phyloP scores from a whole-genome alignment of 2,113 vertebrate genomes.

The Macaca mulatta region DNA sequence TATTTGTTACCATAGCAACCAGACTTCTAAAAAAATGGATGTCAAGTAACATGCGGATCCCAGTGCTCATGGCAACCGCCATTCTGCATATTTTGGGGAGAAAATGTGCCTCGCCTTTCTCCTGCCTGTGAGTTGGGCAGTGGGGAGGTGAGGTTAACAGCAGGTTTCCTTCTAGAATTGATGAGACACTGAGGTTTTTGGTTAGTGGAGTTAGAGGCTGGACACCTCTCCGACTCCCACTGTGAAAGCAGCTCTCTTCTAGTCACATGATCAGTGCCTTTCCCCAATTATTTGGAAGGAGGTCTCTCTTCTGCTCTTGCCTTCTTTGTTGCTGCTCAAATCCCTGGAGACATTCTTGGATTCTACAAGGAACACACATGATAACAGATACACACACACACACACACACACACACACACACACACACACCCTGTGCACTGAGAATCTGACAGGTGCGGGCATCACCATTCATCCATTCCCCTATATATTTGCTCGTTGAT shows the following conservation, averaged over 20 bases:
- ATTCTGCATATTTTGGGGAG: slow-evolving; percentile 58
- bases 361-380: neutral
- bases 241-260: neutral
- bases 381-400: no score
- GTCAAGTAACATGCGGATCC: slow-evolving; percentile 57
- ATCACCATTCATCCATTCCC: no score
- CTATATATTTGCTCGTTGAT: neutral
- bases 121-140: slow-evolving; percentile 23
- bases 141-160: neutral
- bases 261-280: neutral
- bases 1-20: slow-evolving; percentile 67
- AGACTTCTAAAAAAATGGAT: slow-evolving; percentile 65
- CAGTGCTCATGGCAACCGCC: slow-evolving; percentile 74
- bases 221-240: no score
- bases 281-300: neutral
- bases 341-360: neutral
- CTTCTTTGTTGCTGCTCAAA: neutral
- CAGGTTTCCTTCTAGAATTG: neutral
- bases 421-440: neutral
- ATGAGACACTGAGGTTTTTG: neutral
- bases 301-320: neutral
- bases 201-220: neutral
- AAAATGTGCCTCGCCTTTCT: slow-evolving; percentile 41
- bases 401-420: neutral
- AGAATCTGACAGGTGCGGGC: neutral